Percentiles rank a stretch among this genome's conserved stretches.
These are phyloP conservation scores for Caenorhabditis drosophilae DNA, from an alignment of 2,888 invertebrate species.

Conservation along the genomic window DNA sequence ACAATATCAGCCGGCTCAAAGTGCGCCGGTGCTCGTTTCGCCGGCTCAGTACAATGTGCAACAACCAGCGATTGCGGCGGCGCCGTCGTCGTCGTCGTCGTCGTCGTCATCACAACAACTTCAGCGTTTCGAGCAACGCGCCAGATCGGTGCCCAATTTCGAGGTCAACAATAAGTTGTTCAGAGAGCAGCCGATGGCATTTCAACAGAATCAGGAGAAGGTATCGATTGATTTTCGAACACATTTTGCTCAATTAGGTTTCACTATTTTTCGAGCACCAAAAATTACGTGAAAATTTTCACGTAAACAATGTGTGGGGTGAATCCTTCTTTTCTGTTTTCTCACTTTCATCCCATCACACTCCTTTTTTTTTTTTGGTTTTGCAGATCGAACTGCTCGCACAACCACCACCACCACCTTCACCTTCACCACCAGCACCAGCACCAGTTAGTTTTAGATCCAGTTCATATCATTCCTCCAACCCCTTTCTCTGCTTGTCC, in stretches of 20 bases:
- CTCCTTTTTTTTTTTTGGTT: not conserved
- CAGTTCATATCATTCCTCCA: slow-evolving; percentile 2
- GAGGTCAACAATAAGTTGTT: slow-evolving; percentile 33
- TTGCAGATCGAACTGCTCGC: slow-evolving; percentile 43
- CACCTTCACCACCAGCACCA: slow-evolving; percentile 33
- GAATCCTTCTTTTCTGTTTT: not conserved
- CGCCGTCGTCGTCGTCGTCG: slow-evolving; percentile 10
- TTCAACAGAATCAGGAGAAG: slow-evolving; percentile 32
- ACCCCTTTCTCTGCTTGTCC: slow-evolving; percentile 1
- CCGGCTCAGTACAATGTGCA: slow-evolving; percentile 31
- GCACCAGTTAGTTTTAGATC: slow-evolving; percentile 17
- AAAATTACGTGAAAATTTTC: no score
- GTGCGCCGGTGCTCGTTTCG: slow-evolving; percentile 22
- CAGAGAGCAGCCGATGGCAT: slow-evolving; percentile 31
- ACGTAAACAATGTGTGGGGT: no score
- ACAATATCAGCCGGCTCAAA: slow-evolving; percentile 23
- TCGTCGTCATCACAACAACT: slow-evolving; percentile 19
- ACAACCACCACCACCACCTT: slow-evolving; percentile 42
- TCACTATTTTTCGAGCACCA: no score
- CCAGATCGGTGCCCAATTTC: slow-evolving; percentile 21
- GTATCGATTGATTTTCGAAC: no score
- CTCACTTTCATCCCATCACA: not conserved
- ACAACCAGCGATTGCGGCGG: slow-evolving; percentile 20
- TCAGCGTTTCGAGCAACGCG: slow-evolving; percentile 18
- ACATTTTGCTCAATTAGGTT: no score